A percentile compares a stretch with the other conserved stretches of the same genome.
Evolutionary conservation across 2,113 vertebrate genomes (phyloP).

Genomic region (Myotis davidii): DNA sequence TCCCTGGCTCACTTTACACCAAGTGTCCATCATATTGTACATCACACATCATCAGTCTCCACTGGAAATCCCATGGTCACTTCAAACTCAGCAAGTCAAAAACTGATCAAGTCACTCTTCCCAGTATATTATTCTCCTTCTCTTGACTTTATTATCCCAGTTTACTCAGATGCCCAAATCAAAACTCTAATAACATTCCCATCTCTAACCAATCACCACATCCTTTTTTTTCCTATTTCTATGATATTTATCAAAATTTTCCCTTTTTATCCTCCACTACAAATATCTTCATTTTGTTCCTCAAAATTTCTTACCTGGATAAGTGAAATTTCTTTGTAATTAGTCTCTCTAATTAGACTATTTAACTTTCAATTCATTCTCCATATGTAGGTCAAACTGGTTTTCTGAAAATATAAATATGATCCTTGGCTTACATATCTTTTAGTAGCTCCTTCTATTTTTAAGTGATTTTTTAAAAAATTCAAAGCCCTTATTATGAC

Average conservation of each 20-base stretch:
- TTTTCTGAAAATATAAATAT: slow-evolving; percentile 15
- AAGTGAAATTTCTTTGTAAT: not conserved
- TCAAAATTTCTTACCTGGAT: not conserved
- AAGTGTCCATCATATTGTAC: not conserved
- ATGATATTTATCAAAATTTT: not conserved
- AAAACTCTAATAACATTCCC: not conserved
- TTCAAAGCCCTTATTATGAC: not conserved
- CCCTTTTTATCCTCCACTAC: not conserved
- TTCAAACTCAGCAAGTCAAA: not conserved
- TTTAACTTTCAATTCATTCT: slow-evolving; percentile 27
- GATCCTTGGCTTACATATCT: not conserved
- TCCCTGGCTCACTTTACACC: not conserved
- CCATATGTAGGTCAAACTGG: not conserved
- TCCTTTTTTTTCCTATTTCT: not conserved
- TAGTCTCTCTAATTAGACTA: not conserved
- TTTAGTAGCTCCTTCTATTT: not conserved
- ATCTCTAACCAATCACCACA: not conserved
- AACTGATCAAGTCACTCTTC: not conserved
- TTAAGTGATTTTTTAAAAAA: not conserved
- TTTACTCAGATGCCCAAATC: not conserved
- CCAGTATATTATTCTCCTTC: not conserved
- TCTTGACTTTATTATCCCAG: not conserved
- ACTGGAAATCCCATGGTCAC: not conserved
- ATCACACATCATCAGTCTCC: not conserved
- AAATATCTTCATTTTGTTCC: not conserved